These are phyloP conservation scores for Eueides isabella DNA, from an alignment of 1,140 invertebrate species.

Conservation along the genomic window DNA sequence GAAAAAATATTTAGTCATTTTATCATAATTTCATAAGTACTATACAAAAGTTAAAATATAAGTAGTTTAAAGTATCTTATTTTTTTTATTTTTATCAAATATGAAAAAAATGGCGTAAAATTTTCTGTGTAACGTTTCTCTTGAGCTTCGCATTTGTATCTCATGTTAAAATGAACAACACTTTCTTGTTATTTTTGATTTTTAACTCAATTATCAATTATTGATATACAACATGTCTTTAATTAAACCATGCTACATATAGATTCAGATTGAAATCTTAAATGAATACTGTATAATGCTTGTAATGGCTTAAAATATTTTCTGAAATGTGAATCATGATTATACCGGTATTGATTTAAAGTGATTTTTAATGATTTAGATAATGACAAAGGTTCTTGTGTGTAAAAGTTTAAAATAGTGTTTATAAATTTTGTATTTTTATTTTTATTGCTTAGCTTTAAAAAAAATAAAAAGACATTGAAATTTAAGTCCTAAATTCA, in stretches of 20 bases:
- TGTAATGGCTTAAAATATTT: too few species aligned
- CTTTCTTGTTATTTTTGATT: background rate
- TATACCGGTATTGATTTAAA: background rate
- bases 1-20: background rate
- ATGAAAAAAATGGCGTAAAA: background rate
- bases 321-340: conserved; percentile 10
- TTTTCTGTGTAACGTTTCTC: background rate
- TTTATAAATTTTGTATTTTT: background rate
- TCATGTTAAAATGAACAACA: too few species aligned
- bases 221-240: background rate
- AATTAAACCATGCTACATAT: background rate
- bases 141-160: background rate
- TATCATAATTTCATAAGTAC: background rate
- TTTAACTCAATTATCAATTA: background rate
- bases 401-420: background rate
- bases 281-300: too few species aligned
- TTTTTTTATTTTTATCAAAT: background rate
- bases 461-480: too few species aligned
- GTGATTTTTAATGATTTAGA: conserved; percentile 18
- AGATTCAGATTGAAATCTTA: too few species aligned
- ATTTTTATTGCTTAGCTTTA: too few species aligned
- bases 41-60: background rate
- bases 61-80: background rate
- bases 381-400: background rate
- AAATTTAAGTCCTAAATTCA: too few species aligned